Evolutionary conservation across 2,888 invertebrate species (phyloP).

Genomic region (Tenodera sinensis): DNA sequence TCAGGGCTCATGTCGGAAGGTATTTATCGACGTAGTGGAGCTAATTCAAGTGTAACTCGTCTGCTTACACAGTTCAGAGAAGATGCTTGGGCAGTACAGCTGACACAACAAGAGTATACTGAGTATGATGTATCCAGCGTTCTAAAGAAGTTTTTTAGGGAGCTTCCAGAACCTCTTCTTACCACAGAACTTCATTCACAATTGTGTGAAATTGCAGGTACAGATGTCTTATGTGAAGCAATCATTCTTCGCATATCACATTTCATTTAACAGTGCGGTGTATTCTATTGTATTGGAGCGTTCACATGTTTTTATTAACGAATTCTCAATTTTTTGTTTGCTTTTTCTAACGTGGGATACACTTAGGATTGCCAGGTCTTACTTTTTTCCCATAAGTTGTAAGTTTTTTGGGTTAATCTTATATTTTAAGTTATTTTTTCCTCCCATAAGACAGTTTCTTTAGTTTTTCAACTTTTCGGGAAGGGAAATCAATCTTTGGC

Average conservation of each 20-base stretch:
- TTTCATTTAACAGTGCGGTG: neutral
- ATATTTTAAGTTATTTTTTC: too few species aligned
- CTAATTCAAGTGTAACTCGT: conserved; percentile 67
- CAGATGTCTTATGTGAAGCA: conserved; percentile 32
- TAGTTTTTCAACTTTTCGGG: too few species aligned
- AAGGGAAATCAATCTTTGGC: too few species aligned
- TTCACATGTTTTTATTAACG: neutral
- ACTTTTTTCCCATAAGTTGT: too few species aligned
- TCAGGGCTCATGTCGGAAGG: conserved; percentile 80
- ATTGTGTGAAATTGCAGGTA: conserved; percentile 66
- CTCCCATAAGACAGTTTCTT: too few species aligned
- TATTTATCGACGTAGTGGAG: conserved; percentile 82
- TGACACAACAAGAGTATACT: conserved; percentile 68
- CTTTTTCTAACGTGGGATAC: too few species aligned
- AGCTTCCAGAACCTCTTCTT: conserved; percentile 78
- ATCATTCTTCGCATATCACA: neutral
- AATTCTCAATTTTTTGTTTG: neutral
- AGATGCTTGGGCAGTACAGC: conserved; percentile 81
- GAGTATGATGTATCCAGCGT: conserved; percentile 88
- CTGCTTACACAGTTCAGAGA: conserved; percentile 71
- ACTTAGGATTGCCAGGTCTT: too few species aligned
- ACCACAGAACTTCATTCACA: conserved; percentile 66
- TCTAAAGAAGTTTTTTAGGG: conserved; percentile 84
- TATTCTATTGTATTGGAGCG: neutral
- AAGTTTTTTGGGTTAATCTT: too few species aligned